A percentile compares a stretch with the other conserved stretches of the same genome.
phyloP scores from a whole-genome alignment of 2,113 vertebrate genomes.

The Phaethornis superciliosus region DNA sequence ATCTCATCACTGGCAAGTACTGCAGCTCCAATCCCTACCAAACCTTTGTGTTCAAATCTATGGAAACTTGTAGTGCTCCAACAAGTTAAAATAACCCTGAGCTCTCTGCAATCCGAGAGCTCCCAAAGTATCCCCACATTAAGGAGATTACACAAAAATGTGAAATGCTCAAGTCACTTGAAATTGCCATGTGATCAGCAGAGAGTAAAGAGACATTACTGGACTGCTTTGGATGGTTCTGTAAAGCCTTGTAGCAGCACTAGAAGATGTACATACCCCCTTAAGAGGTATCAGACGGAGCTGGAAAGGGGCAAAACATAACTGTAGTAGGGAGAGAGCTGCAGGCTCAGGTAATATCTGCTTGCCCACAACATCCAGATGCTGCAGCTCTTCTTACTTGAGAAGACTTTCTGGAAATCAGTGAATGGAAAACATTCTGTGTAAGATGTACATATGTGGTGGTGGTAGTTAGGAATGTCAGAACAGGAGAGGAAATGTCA shows the following conservation, averaged over 20 bases:
- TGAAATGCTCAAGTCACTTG: conserved; percentile 64
- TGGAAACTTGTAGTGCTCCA: conserved; percentile 39
- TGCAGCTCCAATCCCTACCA: background rate
- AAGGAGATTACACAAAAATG: conserved; percentile 72
- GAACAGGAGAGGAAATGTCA: background rate
- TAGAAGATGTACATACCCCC: background rate
- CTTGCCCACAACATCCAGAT: background rate
- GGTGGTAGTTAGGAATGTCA: background rate
- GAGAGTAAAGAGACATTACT: conserved; percentile 41
- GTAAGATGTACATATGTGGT: background rate
- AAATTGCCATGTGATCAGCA: conserved; percentile 16
- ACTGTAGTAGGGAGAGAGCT: background rate
- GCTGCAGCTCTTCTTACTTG: background rate
- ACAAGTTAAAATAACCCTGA: conserved; percentile 64
- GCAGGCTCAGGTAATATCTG: background rate
- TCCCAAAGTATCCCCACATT: conserved; percentile 33
- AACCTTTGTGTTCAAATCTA: conserved; percentile 3
- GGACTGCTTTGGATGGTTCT: conserved; percentile 61
- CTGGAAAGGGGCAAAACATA: background rate
- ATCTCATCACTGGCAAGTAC: background rate
- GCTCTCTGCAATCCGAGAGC: conserved; percentile 47
- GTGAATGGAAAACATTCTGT: background rate
- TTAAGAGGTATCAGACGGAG: background rate
- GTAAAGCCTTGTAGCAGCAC: conserved; percentile 6
- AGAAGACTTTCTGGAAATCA: background rate